Evolutionary conservation across 2,113 vertebrate species (phyloP), one percentile per base, ranked within the genome.

Genomic region (Alectura lathami): DNA sequence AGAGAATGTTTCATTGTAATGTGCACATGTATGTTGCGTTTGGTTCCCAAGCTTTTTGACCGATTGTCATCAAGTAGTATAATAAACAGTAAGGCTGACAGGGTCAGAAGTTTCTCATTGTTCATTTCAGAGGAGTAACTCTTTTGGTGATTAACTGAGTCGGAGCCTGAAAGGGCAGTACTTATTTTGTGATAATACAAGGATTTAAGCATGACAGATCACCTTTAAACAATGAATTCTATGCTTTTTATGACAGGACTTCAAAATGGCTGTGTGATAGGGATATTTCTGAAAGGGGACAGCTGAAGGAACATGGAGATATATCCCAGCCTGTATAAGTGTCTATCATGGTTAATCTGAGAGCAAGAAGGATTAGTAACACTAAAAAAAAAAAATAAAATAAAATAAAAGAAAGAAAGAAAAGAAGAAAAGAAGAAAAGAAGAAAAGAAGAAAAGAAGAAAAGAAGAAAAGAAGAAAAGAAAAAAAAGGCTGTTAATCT

Each of bases 251-350:
- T 63, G 18, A 47, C 14, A 70, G 53, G 7, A 50, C 67, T 82
- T 84, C 8, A 56, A 79, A 64, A 1, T 2, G 10, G 4, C 4
- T 36, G 29, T n/a, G 9, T 59, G 21, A 17, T 62, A 60, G 3
- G 9, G 45, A 78, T 91, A 56, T 2, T 6, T 11, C 4, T 18
- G 24, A 64, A 82, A 62, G 12, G 26, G 17, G 83, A 27, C 17
- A 56, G 34, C n/a, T 60, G 48, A 72, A 73, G 30, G 30, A 82
- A 47, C 3, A 34, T 6, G 21, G 26, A 74, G 8, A 20, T 24
- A 83, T 30, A 67, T 23, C 13, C 7, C 70, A 5, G 11, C 2
- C 8, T 40, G n/a, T 0, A 1, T 22, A 54, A 22, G 6, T 53
- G 16, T 27, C 9, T 78, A 13, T 59, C 3, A 22, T 7, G 7